A percentile compares a stretch with the other conserved stretches of the same genome.
These are phyloP conservation scores for Anguilla japonica DNA, from an alignment of 2,113 vertebrate species.

Conservation along the genomic window DNA sequence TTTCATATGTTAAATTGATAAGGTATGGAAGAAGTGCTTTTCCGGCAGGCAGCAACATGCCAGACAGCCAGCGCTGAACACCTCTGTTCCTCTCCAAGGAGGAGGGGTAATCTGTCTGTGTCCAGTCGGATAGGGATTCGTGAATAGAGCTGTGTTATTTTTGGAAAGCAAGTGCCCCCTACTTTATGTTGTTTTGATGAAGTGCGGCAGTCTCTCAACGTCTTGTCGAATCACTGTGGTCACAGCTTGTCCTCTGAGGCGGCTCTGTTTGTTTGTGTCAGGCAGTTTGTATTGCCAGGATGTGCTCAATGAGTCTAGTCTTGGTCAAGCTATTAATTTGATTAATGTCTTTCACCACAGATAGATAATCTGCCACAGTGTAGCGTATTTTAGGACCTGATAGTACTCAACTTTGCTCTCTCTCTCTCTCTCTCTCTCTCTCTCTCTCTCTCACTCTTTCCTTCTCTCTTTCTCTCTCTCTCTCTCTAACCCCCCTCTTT, in stretches of 20 bases:
- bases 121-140: background rate
- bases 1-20: background rate
- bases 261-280: background rate
- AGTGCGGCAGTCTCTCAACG: background rate
- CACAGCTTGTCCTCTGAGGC: background rate
- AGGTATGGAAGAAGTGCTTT: background rate
- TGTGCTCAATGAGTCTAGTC: background rate
- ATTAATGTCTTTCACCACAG: background rate
- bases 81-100: background rate
- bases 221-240: background rate
- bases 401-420: background rate
- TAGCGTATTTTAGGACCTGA: background rate
- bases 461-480: background rate
- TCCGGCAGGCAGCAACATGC: background rate
- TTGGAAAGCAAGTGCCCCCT: background rate
- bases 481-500: background rate
- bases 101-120: background rate
- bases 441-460: constrained; percentile 18
- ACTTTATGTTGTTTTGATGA: background rate
- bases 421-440: constrained; percentile 26
- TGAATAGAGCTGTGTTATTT: background rate
- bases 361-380: background rate
- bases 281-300: background rate
- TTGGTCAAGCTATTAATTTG: background rate
- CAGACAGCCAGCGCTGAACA: background rate